Conservation (phyloP, 1,140 invertebrate genomes). For the Zaprionus vittiger region DNA sequence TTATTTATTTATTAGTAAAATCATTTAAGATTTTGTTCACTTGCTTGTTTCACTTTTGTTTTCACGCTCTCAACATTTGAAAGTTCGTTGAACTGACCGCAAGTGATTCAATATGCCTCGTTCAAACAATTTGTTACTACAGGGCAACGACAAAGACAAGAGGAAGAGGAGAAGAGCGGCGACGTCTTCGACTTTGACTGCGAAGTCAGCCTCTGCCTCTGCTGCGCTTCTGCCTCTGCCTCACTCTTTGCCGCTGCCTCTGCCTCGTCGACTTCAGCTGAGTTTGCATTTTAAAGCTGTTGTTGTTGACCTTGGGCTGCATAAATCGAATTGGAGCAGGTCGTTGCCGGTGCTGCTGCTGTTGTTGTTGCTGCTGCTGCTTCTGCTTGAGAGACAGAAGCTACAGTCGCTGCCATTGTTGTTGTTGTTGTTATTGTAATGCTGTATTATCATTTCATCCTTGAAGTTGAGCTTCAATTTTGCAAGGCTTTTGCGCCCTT, state of each 20-base stretch:
- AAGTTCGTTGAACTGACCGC: constrained; percentile 1
- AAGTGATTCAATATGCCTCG: not conserved
- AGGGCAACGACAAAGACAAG: constrained; percentile 11
- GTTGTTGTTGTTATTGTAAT: constrained; percentile 45
- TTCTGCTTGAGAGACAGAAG: not conserved
- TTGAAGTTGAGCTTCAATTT: constrained; percentile 50
- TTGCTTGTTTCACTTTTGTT: not conserved
- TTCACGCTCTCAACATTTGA: not conserved
- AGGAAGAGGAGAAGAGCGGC: not conserved
- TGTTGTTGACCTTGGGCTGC: constrained; percentile 74
- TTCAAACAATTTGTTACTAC: not conserved
- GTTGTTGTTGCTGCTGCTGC: constrained; percentile 15
- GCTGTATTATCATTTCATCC: constrained; percentile 62
- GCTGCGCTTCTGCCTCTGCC: not conserved
- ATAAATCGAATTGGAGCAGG: constrained; percentile 80
- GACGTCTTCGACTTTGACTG: constrained; percentile 7
- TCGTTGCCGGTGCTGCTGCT: constrained; percentile 66
- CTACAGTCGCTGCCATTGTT: not conserved
- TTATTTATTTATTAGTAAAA: no score
- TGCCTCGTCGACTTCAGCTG: constrained; percentile 40
- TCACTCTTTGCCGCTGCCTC: constrained; percentile 20
- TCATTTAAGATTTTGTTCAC: not conserved
- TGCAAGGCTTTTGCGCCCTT: constrained; percentile 41
- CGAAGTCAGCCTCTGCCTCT: not conserved
- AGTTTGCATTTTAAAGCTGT: constrained; percentile 76